Percentiles rank a stretch among this genome's conserved stretches.
Evolutionary conservation across 2,888 invertebrate species (phyloP).

Genomic region (Pseudococcus jackbeardsleyi): DNA sequence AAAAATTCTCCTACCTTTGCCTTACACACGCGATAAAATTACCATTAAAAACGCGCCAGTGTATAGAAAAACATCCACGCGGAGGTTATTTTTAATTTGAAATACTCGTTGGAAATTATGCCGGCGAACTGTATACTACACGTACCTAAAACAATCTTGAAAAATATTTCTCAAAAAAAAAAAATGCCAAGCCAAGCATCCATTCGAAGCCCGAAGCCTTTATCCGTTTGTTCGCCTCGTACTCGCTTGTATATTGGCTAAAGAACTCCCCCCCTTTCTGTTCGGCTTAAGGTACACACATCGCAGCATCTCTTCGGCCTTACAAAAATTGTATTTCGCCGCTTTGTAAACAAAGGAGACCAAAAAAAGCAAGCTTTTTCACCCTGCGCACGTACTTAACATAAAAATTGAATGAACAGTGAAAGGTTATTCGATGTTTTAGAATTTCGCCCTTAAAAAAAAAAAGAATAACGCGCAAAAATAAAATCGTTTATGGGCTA

Average conservation of each 20-base stretch:
- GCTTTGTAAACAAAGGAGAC: slow-evolving; percentile 44
- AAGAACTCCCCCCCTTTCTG: background rate
- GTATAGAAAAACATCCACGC: background rate
- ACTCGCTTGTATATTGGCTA: background rate
- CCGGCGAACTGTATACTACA: background rate
- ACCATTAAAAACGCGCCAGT: slow-evolving; percentile 1
- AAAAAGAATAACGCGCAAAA: background rate
- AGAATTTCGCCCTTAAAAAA: slow-evolving; percentile 37
- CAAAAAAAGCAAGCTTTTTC: slow-evolving; percentile 42
- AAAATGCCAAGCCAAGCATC: background rate
- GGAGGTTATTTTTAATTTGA: slow-evolving; percentile 45
- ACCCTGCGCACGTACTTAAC: slow-evolving; percentile 54
- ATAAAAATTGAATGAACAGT: slow-evolving; percentile 52
- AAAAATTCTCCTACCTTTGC: slow-evolving; percentile 15
- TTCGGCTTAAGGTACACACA: background rate
- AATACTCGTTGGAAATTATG: slow-evolving; percentile 32
- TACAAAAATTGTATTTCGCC: slow-evolving; percentile 36
- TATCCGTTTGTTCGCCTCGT: background rate
- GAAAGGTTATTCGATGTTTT: slow-evolving; percentile 52
- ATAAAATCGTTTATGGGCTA: slow-evolving; percentile 55
- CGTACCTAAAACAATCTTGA: slow-evolving; percentile 15
- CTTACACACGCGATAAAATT: slow-evolving; percentile 29
- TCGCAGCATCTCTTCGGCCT: background rate
- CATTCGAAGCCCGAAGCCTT: slow-evolving; percentile 10
- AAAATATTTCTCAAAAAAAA: slow-evolving; percentile 16